A percentile compares a stretch with the other conserved stretches of the same genome.
These are phyloP conservation scores for Spilosoma lubricipeda DNA, from an alignment of 2,888 invertebrate species.

Conservation along the genomic window DNA sequence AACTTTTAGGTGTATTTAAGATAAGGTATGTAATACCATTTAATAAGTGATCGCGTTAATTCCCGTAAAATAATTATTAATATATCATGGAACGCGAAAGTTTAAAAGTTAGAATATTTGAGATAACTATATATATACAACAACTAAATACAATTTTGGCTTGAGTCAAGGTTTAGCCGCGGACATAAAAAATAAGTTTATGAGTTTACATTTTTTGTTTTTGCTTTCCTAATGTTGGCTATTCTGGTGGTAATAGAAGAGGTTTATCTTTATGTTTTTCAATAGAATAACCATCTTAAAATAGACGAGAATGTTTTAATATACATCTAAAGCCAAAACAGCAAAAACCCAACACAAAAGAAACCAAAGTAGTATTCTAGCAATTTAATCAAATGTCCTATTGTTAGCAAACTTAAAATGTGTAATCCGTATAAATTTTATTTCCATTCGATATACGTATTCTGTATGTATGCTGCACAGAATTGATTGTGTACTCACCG, in stretches of 20 bases:
- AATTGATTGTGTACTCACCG: slow-evolving; percentile 58
- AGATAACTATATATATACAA: not conserved
- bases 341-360: not conserved
- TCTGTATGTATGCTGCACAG: slow-evolving; percentile 5
- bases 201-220: not conserved
- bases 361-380: not conserved
- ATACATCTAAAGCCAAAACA: too few relatives aligned
- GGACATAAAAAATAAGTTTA: not conserved
- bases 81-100: too few relatives aligned
- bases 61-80: too few relatives aligned
- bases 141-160: not conserved
- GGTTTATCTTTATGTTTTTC: not conserved
- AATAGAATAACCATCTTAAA: not conserved
- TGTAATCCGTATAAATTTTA: not conserved
- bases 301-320: not conserved
- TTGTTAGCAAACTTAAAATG: not conserved
- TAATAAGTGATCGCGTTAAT: too few relatives aligned
- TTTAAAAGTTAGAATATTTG: too few relatives aligned
- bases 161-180: too few relatives aligned
- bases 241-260: not conserved
- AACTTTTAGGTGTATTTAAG: not conserved
- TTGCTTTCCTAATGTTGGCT: too few relatives aligned
- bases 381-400: not conserved
- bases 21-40: too few relatives aligned
- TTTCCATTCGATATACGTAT: not conserved